Conservation (phyloP, 30 jellyfish, hydroid and myxozoan genomes). For the Phacellophora camtschatica region DNA sequence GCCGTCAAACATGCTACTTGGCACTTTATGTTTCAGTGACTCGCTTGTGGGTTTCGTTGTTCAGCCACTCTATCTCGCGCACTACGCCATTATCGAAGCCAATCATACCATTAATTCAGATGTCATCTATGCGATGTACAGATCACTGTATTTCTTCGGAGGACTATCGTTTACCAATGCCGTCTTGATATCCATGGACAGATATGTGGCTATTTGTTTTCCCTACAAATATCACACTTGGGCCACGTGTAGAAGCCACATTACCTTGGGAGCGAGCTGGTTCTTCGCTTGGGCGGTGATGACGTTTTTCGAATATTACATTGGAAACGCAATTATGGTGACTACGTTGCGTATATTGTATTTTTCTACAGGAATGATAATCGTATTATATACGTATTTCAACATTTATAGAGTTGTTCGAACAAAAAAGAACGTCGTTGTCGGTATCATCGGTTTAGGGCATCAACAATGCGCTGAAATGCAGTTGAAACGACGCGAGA, state of each 20-base stretch:
- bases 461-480: neutral
- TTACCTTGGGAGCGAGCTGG: neutral
- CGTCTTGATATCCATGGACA: constrained; percentile 3
- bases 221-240: constrained; percentile 19
- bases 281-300: neutral
- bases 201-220: constrained; percentile 37
- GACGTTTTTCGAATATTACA: neutral
- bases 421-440: neutral
- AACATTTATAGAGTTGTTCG: constrained; percentile 5
- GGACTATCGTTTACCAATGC: constrained; percentile 13
- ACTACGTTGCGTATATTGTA: neutral
- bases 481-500: neutral
- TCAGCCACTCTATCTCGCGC: constrained; percentile 6
- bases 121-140: neutral
- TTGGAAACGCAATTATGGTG: neutral
- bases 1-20: constrained; percentile 41
- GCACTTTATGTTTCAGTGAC: constrained; percentile 12
- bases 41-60: neutral
- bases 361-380: neutral
- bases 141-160: neutral
- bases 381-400: neutral
- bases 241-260: constrained; percentile 16
- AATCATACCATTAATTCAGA: neutral
- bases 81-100: neutral
- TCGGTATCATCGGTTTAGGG: neutral